phyloP scores from a whole-genome alignment of 2,888 invertebrate species.

The Melanostoma mellinum region DNA sequence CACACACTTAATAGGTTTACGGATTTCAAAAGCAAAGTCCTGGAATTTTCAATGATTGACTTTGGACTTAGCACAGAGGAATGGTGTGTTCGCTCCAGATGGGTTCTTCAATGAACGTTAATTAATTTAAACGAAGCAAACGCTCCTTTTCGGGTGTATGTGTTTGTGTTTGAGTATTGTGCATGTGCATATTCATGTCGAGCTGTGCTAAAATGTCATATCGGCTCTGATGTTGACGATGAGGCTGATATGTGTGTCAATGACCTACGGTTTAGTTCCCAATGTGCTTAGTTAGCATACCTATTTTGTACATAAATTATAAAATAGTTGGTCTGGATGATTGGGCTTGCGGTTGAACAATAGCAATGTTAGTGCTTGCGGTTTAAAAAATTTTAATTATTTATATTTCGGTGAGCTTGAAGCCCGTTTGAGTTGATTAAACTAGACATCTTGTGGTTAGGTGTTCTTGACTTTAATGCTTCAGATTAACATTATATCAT shows the following conservation, averaged over 20 bases:
- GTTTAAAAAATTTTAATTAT: too few relatives aligned
- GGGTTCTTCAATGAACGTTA: conserved; percentile 61
- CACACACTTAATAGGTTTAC: conserved; percentile 58
- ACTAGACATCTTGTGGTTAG: too few relatives aligned
- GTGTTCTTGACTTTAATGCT: too few relatives aligned
- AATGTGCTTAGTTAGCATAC: not conserved
- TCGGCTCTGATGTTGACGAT: not conserved
- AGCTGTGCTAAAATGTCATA: conserved; percentile 7
- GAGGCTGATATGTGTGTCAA: conserved; percentile 12
- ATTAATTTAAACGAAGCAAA: conserved; percentile 54
- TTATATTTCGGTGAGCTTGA: too few relatives aligned
- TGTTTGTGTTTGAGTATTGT: not conserved
- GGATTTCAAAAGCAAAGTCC: conserved; percentile 54
- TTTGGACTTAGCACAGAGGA: conserved; percentile 56
- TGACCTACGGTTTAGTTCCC: conserved; percentile 7
- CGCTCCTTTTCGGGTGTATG: not conserved
- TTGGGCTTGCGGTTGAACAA: not conserved
- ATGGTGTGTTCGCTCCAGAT: conserved; percentile 35
- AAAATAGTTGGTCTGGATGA: not conserved
- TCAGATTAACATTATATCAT: too few relatives aligned
- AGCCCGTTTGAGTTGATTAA: too few relatives aligned
- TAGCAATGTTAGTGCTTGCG: too few relatives aligned
- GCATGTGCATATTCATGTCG: conserved; percentile 22
- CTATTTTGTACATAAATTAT: conserved; percentile 3
- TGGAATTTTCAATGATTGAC: conserved; percentile 66